These are phyloP conservation scores for Galerucella nymphaeae DNA, from an alignment of 2,888 invertebrate species.

Conservation along the genomic window DNA sequence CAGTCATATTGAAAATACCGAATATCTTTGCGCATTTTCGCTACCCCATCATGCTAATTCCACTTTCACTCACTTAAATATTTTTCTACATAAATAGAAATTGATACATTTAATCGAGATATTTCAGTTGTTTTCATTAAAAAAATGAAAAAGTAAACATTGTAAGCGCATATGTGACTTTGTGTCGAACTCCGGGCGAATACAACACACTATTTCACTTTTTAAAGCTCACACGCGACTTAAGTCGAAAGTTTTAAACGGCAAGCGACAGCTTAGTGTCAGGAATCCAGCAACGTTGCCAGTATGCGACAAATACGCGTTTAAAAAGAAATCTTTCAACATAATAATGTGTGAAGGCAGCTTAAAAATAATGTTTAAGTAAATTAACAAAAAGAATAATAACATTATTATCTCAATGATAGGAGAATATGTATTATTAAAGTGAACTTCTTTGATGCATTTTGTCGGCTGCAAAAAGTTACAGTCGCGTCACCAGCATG, in stretches of 20 bases:
- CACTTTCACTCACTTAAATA: background rate
- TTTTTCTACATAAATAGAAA: background rate
- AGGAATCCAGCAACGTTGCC: background rate
- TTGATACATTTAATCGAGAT: background rate
- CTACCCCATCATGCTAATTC: constrained; percentile 36
- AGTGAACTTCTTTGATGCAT: too few relatives aligned
- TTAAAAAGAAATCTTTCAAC: background rate
- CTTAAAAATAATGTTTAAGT: too few relatives aligned
- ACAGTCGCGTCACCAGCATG: too few relatives aligned
- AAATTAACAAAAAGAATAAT: too few relatives aligned
- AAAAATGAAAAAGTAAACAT: constrained; percentile 37
- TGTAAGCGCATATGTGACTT: constrained; percentile 46
- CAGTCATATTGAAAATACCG: constrained; percentile 26
- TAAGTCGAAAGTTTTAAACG: constrained; percentile 8
- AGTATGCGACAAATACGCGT: background rate
- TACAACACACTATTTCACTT: constrained; percentile 50
- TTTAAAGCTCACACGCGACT: constrained; percentile 17
- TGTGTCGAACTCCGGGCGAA: constrained; percentile 44
- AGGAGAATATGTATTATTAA: too few relatives aligned
- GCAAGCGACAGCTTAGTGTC: constrained; percentile 4
- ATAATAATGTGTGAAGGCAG: too few relatives aligned
- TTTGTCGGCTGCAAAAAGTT: too few relatives aligned
- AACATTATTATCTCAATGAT: too few relatives aligned
- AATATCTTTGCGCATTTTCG: constrained; percentile 45
- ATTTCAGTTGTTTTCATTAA: background rate